Base-by-base conservation (phyloP, 2,888 invertebrate species). In the Patella depressa region DNA sequence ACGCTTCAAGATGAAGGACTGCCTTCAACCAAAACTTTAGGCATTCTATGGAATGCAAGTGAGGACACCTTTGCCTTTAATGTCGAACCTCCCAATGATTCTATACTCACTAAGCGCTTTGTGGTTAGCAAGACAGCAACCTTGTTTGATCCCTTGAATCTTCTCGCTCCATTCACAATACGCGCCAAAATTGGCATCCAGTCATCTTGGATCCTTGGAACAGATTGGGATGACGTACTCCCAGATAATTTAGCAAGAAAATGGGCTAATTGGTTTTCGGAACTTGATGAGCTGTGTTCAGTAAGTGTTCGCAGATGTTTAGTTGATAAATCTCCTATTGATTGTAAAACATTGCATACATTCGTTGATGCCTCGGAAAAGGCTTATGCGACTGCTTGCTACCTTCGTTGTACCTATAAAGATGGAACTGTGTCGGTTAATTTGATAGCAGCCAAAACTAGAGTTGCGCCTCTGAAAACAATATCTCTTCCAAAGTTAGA, bases 11-110 rank as follows among this genome's bases (percentile, higher is more conserved):
- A 65, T 65, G 65, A 24, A 9, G 19, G n/a, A 1, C 24, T 65
- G 24, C 19, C 65, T n/a, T 65, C 65, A 1, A 24, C 24, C 0
- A 65, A 65, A n/a, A 65, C 65, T 9, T 19, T 65, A 24, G 65
- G 65, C 65, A 65, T 65, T 65, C 24, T 65, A n/a, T 65, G 65
- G 65, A 24, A 65, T 24, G 65, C 65, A n/a, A 65, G 12, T 24
- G 24, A n/a, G n/a, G 65, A 65, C 65, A 65, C n/a, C 17, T 65
- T n/a, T 65, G 24, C 24, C 19, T 65, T 65, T 65, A 65, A 65
- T 11, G n/a, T 65, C 7, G 65, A 65, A 65, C 24, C 65, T n/a
- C 65, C 65, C 9, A n/a, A n/a, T 9, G 24, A 24, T 19, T 19
- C 65, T 0, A 24, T 65, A 19, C 24, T 65, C 9, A 65, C 65